Percentiles rank a stretch among this genome's conserved stretches.
Evolutionary conservation across 2,888 invertebrate genomes (phyloP).

Genomic region (Drosophila sordidula): DNA sequence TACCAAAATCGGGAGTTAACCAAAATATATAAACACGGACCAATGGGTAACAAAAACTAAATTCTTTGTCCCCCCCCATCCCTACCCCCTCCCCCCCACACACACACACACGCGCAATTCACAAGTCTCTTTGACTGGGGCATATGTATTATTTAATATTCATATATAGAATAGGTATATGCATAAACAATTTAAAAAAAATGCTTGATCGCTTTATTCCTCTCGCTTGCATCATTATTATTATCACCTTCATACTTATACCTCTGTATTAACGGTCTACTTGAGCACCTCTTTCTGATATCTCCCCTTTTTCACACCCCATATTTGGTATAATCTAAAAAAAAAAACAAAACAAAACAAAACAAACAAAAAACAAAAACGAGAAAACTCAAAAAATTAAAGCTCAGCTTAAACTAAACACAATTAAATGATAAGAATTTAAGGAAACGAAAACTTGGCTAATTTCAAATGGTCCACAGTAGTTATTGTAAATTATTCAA

Average conservation of each 20-base stretch:
- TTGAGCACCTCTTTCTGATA: conserved; percentile 32
- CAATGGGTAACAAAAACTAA: conserved; percentile 47
- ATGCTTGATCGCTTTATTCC: conserved; percentile 38
- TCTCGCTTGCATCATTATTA: conserved; percentile 43
- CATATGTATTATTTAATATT: conserved; percentile 29
- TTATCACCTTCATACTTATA: conserved; percentile 18
- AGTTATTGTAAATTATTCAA: conserved; percentile 72
- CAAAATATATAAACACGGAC: conserved; percentile 51
- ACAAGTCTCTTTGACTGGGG: conserved; percentile 3
- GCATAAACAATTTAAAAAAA: conserved; percentile 21
- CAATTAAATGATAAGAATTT: conserved; percentile 42
- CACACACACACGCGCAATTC: conserved; percentile 1
- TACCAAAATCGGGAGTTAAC: conserved; percentile 16
- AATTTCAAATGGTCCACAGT: conserved; percentile 72
- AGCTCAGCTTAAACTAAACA: conserved; percentile 49
- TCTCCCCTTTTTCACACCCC: conserved; percentile 10
- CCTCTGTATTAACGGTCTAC: conserved; percentile 33
- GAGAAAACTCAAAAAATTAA: conserved; percentile 24
- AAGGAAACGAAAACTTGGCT: conserved; percentile 37
- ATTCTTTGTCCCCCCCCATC: conserved; percentile 16
- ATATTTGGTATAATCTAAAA: conserved; percentile 17
- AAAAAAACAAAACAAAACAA: conserved; percentile 7
- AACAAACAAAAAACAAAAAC: not conserved
- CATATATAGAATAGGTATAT: conserved; percentile 25
- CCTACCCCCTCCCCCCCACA: not conserved